Evolutionary conservation across 92 coral and sea anemone genomes (phyloP), one percentile per base, ranked within the genome.

Genomic region (Porites lobata): DNA sequence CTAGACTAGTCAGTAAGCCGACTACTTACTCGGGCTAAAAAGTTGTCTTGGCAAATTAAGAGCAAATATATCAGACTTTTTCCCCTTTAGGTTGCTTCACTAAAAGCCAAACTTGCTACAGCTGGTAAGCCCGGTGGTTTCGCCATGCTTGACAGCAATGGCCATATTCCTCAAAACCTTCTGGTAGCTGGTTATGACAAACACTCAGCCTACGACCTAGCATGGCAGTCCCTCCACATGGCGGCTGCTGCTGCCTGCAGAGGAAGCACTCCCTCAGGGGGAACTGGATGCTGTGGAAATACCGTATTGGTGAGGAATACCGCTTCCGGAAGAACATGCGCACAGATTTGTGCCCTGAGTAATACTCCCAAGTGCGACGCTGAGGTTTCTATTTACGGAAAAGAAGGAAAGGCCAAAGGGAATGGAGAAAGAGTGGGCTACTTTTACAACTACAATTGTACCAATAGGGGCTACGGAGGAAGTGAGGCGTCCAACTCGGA

Each of bases 91-190:
- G 51, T 59, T 6, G 74, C 84, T 15, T 12, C 13, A 0, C 59
- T 59, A 8, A 63, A 63, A 47, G 22, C 73, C 15, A 20, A 29
- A n/a, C 43, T 59, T 9, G 68, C 19, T 14, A 58, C 14, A 56
- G 74, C 84, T n/a, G 84, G 84, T 5, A 21, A 61, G 15, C 84
- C 84, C 12, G 26, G 51, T 63, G 74, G 74, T 9, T 29, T 79
- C 32, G 84, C 73, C 8, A n/a, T 10, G 14, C 74, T 79, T 14
- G 84, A 79, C 54, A 14, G 11, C 14, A 79, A 51, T 63, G 84
- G 84, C 11, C 74, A 38, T 38, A 38, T 86, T 17, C 86, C 78
- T 1, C 85, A 86, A 61, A 81, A 32, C 14, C 78, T 75, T 57
- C 86, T 87, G 47, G 47, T 4, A 38, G 47, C 47, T 3, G 47